Base-by-base conservation (phyloP, 1,140 invertebrate genomes). In the Halictus rubicundus region DNA sequence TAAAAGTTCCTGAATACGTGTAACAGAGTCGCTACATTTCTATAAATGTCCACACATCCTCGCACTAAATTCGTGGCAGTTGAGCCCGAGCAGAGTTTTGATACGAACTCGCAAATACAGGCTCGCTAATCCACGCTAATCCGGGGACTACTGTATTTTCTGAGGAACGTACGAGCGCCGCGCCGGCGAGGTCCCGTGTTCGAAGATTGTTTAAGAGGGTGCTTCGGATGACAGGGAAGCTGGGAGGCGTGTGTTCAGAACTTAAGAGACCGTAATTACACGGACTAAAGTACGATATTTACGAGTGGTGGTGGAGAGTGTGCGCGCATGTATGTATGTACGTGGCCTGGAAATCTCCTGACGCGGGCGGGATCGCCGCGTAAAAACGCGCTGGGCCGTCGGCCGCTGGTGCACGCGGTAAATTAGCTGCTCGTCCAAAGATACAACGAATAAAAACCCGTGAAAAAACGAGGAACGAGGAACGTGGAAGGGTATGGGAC, bases 251-350 rank as follows among this genome's bases (percentile, higher is more conserved):
- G 54, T 57, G 9, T 57, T 57, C 54, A n/a, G 54, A 57, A 57
- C 54, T 57, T 57, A 57, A 57, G 54, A 57, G 54, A 57, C 21
- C 54, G 54, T n/a, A n/a, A 57, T 57, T 57, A 23, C 54, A 57
- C 21, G 21, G 21, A n/a, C 54, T n/a, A n/a, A 57, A n/a, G 54
- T 57, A n/a, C 21, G 19, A 57, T 57, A 57, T 57, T 57, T 57
- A n/a, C 54, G 19, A 21, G 54, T 21, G 21, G 1, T 9, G 54
- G 8, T 2, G 21, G 8, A 42, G 42, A 8, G 52, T n/a, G 19
- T 7, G n/a, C 21, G 52, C 21, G 5, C 21, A 21, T 52, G 16
- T 6, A 21, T 16, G 52, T 0, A 16, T 46, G 37, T 42, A 46
- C 16, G 49, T 6, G 49, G 6, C 16, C 49, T 5, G 49, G 49